Evolutionary conservation across 2,797 vertebrate genomes (phyloP), one percentile per base, ranked within the genome.

Genomic region (Acanthurus lineatus): DNA sequence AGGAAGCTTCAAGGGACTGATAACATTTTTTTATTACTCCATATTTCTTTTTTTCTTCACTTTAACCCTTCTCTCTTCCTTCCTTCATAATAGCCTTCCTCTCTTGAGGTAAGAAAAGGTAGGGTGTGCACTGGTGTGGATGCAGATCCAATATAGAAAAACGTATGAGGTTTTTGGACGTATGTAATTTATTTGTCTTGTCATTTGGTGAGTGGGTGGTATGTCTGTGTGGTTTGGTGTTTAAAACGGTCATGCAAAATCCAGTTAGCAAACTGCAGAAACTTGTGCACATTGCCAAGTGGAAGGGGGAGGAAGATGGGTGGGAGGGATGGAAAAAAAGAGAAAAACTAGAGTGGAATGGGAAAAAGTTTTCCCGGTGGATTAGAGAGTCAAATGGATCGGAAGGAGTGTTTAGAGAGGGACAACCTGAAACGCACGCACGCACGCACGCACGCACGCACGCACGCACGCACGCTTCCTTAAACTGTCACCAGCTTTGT

Each of bases 381-480:
- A 96, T 95, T 94, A 93, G 81, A 61, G 90, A 92, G 89, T 94
- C 89, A 93, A 94, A 93, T 88, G 88, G 88, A 89, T 92, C 82
- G 84, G 79, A 90, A 84, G 60, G 69, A 89, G 73, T 77, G 63
- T 90, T 89, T 68, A 91, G 91, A 90, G 79, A 89, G 89, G 80
- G 82, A 92, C 89, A 94, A 92, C 78, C 59, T 83, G 76, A 87
- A 66, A 82, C 35, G 44, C 62, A 78, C 77, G 73, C 56, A 22
- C 28, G 45, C 54, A 79, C 58, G 60, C 66, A 76, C 61, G 57
- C 81, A 62, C 47, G 5, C 77, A 68, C 65, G 80, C 81, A 14
- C 12, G 42, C 44, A 78, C 56, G 57, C 81, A 62, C 47, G 5
- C 77, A 68, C 65, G 80, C 81, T 84, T 87, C 80, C 87, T 84